Evolutionary conservation across 2,797 vertebrate genomes (phyloP), one percentile per base, ranked within the genome.

Genomic region (Helicolenus hilgendorfi): DNA sequence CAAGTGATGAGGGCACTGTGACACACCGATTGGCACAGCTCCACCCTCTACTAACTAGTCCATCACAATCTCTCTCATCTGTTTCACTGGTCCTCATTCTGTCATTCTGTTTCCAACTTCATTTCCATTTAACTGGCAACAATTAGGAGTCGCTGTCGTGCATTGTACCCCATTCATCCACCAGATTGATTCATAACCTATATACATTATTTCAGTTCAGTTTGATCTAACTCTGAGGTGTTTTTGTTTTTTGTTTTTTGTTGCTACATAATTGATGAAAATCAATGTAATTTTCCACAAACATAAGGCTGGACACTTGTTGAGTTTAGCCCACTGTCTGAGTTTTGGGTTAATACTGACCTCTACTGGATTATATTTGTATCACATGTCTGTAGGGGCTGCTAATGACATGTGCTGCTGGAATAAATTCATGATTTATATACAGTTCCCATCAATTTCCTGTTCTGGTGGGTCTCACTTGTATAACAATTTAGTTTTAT

Each of bases 321-420:
- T 3, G 70, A 79, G 11, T 64, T 68, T 2, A 29, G 22, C 18
- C 26, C 5, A 7, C 4, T 41, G 2, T 7, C 13, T 60, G 27
- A 75, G 36, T 4, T 63, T 71, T 84, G 26, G 72, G 45, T 5
- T 59, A 62, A 87, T 38, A 79, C 86, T 85, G 86, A 88, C 85
- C 88, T 94, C 95, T 95, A 69, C 79, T 92, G 94, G 56, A 70
- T 2, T 1, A 8, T 13, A 27, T 6, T 18, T 58, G 41, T n/a
- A 73, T 79, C 31, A 79, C 86, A 91, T 60, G 14, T 22, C 7
- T n/a, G 7, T 49, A 3, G 10, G 22, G 9, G 4, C 1, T 53
- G 45, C 18, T 53, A 18, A 20, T 15, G 18, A 73, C 4, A 49
- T 36, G 2, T 38, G 20, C 2, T 41, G 8, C 18, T 22, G 38